Conservation (phyloP, 2,888 invertebrate species). For the Eupithecia centaureata region DNA sequence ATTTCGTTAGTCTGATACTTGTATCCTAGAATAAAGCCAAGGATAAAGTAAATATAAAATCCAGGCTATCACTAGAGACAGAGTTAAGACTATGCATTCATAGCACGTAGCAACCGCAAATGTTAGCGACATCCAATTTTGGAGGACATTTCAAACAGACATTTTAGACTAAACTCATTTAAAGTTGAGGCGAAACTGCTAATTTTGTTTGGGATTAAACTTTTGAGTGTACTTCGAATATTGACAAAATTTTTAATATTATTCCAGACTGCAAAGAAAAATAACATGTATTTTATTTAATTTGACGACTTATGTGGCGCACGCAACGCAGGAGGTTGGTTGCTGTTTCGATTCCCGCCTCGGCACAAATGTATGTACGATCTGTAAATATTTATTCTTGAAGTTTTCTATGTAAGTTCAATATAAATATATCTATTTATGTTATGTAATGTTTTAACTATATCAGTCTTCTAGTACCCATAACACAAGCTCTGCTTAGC, state of each 20-base stretch:
- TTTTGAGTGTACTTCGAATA: not conserved
- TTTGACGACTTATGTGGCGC: no score
- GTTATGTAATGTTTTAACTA: no score
- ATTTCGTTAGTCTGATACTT: not conserved
- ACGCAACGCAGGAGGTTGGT: no score
- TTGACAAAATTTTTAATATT: not conserved
- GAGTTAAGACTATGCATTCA: not conserved
- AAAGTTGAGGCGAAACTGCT: slow-evolving; percentile 6
- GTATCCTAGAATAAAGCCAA: not conserved
- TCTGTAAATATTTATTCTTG: no score
- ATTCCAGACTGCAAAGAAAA: no score
- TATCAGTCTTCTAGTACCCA: no score
- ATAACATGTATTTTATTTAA: no score
- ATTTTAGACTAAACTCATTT: slow-evolving; percentile 5
- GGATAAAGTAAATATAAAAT: not conserved
- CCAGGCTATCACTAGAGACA: not conserved
- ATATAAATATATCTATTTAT: no score
- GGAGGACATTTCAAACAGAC: slow-evolving; percentile 1
- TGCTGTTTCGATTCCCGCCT: no score
- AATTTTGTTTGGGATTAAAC: not conserved
- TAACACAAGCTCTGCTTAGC: no score
- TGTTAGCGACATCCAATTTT: not conserved
- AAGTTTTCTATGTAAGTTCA: no score
- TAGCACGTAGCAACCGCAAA: not conserved
- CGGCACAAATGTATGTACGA: no score